A percentile compares a stretch with the other conserved stretches of the same genome.
phyloP scores from a whole-genome alignment of 2,113 vertebrate genomes.

The Prochilodus magdalenae region DNA sequence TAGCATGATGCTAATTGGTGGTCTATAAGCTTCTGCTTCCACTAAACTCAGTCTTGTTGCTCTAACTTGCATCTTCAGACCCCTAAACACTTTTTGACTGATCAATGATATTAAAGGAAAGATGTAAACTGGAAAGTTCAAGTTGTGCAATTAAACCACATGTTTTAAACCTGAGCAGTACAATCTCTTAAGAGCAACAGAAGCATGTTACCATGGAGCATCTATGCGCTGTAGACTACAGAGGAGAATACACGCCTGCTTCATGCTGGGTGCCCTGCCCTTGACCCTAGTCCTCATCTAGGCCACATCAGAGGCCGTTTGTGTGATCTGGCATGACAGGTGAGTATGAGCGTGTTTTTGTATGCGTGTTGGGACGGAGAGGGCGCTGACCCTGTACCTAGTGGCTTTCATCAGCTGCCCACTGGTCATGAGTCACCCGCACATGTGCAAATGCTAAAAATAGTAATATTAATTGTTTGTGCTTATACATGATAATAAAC shows the following conservation, averaged over 20 bases:
- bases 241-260: not conserved
- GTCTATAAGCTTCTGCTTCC: too few species aligned
- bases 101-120: too few species aligned
- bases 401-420: not conserved
- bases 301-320: slow-evolving; percentile 28
- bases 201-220: too few species aligned
- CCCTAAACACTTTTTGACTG: too few species aligned
- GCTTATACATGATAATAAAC: too few species aligned
- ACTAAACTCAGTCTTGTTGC: too few species aligned
- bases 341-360: slow-evolving; percentile 22
- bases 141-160: too few species aligned
- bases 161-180: too few species aligned
- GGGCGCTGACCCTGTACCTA: slow-evolving; percentile 18
- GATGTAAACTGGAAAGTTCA: too few species aligned
- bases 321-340: slow-evolving; percentile 24
- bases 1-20: too few species aligned
- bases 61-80: too few species aligned
- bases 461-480: not conserved
- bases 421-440: slow-evolving; percentile 1
- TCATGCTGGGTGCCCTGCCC: not conserved
- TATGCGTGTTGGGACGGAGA: not conserved
- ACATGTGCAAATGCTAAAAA: not conserved
- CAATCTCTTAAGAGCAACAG: not conserved
- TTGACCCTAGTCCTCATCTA: slow-evolving; percentile 30
- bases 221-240: not conserved